These are phyloP conservation scores for Otis tarda DNA, from an alignment of 2,113 vertebrate species.

Conservation along the genomic window DNA sequence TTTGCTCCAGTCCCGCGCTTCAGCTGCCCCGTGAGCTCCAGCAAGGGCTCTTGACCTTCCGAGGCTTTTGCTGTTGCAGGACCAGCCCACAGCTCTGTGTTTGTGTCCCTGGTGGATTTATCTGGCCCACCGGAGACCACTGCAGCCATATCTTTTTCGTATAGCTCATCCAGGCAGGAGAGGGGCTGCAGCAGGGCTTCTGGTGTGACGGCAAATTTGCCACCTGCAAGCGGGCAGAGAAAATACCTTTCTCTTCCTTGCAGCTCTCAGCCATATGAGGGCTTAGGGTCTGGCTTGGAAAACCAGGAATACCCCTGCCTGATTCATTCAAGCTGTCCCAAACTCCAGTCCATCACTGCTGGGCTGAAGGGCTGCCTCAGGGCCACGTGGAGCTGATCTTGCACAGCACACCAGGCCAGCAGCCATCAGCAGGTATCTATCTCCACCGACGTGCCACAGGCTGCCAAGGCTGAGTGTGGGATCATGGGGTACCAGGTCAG, in stretches of 20 bases:
- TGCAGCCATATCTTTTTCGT: not conserved
- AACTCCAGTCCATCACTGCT: not conserved
- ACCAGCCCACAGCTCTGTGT: not conserved
- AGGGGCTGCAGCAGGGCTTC: not conserved
- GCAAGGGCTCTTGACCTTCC: rapidly evolving
- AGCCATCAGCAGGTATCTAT: not conserved
- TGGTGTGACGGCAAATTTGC: not conserved
- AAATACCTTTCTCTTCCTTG: not conserved
- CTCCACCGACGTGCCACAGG: rapidly evolving
- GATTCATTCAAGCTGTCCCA: not conserved
- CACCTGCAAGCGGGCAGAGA: not conserved
- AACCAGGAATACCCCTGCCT: not conserved
- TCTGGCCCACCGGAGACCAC: not conserved
- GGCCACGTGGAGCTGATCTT: not conserved
- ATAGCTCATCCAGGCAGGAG: not conserved
- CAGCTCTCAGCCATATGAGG: not conserved
- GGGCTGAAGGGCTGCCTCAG: not conserved
- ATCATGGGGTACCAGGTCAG: not conserved
- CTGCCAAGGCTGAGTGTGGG: not conserved
- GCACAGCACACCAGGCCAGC: rapidly evolving
- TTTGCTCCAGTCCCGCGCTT: not conserved
- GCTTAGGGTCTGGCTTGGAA: not conserved
- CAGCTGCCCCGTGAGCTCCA: not conserved
- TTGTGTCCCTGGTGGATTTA: not conserved
- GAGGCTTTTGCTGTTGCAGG: not conserved